Percentiles rank a stretch among this genome's conserved stretches.
Conservation (phyloP, 2,888 invertebrate genomes). For the Gymnoscelis rufifasciata region DNA sequence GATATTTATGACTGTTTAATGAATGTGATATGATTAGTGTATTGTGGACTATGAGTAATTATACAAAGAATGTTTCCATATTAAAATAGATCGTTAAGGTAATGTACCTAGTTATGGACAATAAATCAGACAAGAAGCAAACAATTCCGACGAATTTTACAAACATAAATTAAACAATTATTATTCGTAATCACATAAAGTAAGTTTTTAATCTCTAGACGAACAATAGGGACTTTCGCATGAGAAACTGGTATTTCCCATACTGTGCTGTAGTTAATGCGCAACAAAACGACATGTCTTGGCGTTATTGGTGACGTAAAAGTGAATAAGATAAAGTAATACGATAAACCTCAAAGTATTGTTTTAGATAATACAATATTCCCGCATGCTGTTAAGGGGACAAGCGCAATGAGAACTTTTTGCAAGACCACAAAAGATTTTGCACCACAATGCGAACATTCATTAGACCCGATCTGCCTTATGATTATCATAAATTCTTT, state of each 20-base stretch:
- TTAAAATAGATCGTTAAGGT: too few species aligned
- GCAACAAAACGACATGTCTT: slow-evolving; percentile 55
- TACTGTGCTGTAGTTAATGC: slow-evolving; percentile 53
- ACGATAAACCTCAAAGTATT: slow-evolving; percentile 62
- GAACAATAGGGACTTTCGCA: slow-evolving; percentile 66
- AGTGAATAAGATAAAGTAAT: slow-evolving; percentile 1
- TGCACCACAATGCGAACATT: too few species aligned
- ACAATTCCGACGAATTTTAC: slow-evolving; percentile 16
- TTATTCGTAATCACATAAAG: slow-evolving; percentile 34
- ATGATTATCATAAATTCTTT: too few species aligned
- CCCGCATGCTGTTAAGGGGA: slow-evolving; percentile 49
- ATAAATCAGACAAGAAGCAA: background rate
- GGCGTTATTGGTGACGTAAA: slow-evolving; percentile 49
- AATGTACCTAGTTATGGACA: too few species aligned
- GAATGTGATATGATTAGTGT: too few species aligned
- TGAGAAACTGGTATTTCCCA: slow-evolving; percentile 69
- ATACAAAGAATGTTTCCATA: too few species aligned
- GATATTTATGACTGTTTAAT: too few species aligned
- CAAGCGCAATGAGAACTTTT: too few species aligned
- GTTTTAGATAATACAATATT: slow-evolving; percentile 59
- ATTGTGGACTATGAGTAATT: too few species aligned
- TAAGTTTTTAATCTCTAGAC: slow-evolving; percentile 28
- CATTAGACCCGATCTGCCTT: too few species aligned
- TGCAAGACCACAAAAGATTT: too few species aligned
- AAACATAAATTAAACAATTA: slow-evolving; percentile 27